phyloP scores from a whole-genome alignment of 1,140 invertebrate genomes.

The Antheraea pernyi region DNA sequence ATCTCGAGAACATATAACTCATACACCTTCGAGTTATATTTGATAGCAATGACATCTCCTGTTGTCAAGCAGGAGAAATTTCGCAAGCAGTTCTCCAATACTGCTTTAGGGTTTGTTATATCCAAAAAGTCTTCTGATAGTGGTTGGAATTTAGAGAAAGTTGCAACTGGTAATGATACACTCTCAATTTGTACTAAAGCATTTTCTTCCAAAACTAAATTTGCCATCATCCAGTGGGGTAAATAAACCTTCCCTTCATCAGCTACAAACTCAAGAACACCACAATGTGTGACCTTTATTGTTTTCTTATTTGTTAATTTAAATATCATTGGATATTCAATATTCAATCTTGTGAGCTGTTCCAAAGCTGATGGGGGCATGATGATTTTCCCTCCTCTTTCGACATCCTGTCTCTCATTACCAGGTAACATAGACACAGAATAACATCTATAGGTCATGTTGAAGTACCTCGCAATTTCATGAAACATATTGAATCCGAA shows the following conservation, averaged over 20 bases:
- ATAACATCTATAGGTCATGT: slow-evolving; percentile 92
- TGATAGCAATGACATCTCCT: slow-evolving; percentile 98
- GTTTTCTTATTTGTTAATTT: slow-evolving; percentile 95
- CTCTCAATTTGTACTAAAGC: slow-evolving; percentile 95
- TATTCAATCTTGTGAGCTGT: slow-evolving; percentile 95
- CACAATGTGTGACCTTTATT: slow-evolving; percentile 95
- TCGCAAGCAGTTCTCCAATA: slow-evolving; percentile 97
- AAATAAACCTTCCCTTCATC: slow-evolving; percentile 99
- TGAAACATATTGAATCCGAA: slow-evolving; percentile 92
- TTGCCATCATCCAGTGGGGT: slow-evolving; percentile 99
- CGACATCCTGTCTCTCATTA: slow-evolving; percentile 96
- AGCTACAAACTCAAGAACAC: slow-evolving; percentile 99
- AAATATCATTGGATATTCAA: slow-evolving; percentile 99
- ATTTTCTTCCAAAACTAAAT: slow-evolving; percentile 95
- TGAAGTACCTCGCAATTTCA: slow-evolving; percentile 89
- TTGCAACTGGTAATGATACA: slow-evolving; percentile 95
- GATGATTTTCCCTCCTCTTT: slow-evolving; percentile 98
- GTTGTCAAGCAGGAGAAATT: slow-evolving; percentile 98
- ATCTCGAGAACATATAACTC: slow-evolving; percentile 98
- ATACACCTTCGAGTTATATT: slow-evolving; percentile 97
- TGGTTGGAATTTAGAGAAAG: slow-evolving; percentile 98
- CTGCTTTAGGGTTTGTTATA: slow-evolving; percentile 98
- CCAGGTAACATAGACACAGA: slow-evolving; percentile 98
- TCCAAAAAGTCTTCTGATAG: slow-evolving; percentile 97
- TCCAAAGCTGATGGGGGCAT: slow-evolving; percentile 98